Evolutionary conservation across 1,140 invertebrate species (phyloP).

Genomic region (Drosophila nigrodunni): DNA sequence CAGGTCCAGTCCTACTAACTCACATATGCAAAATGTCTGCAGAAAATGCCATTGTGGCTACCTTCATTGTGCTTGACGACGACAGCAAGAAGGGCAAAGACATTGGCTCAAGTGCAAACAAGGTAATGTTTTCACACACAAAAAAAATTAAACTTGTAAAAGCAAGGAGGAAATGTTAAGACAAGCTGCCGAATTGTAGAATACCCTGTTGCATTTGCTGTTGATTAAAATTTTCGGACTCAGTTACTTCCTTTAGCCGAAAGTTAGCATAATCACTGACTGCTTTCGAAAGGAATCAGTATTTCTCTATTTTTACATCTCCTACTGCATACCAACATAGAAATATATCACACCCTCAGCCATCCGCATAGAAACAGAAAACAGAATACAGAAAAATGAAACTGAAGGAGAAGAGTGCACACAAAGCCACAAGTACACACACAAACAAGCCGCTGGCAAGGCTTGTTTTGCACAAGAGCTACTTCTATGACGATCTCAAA

Average conservation of each 20-base stretch:
- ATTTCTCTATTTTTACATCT: too few species aligned
- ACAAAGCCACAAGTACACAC: conserved; percentile 5
- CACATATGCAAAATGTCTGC: conserved; percentile 75
- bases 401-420: conserved; percentile 10
- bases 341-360: too few species aligned
- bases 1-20: conserved; percentile 37
- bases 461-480: conserved; percentile 43
- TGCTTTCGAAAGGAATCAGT: too few species aligned
- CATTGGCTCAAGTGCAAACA: conserved; percentile 68
- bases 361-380: background rate
- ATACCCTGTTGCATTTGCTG: too few species aligned
- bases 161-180: background rate
- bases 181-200: too few species aligned
- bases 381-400: conserved; percentile 17
- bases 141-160: conserved; percentile 3
- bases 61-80: conserved; percentile 17
- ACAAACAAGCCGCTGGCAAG: conserved; percentile 41
- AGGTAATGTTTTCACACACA: conserved; percentile 48
- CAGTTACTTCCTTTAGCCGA: too few species aligned
- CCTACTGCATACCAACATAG: too few species aligned
- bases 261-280: too few species aligned
- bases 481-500: conserved; percentile 51
- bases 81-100: conserved; percentile 74
- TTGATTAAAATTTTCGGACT: too few species aligned
- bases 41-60: conserved; percentile 31